phyloP scores from a whole-genome alignment of 2,888 invertebrate genomes.

The Phragmatobia fuliginosa region DNA sequence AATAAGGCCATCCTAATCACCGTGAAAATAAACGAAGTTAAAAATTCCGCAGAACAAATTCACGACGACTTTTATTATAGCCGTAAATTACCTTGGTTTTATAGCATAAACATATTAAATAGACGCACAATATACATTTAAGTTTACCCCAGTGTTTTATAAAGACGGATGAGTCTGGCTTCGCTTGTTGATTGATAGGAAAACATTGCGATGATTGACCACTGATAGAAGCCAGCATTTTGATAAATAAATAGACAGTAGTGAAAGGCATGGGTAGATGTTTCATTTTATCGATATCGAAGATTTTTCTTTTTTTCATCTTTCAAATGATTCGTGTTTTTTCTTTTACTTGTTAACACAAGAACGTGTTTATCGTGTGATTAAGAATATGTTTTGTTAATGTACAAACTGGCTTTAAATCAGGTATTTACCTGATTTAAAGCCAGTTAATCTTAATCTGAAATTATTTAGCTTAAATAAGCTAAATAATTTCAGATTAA shows the following conservation, averaged over 20 bases:
- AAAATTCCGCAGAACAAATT: conserved; percentile 46
- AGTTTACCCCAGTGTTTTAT: conserved; percentile 79
- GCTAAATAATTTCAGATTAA: background rate
- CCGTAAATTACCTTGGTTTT: conserved; percentile 71
- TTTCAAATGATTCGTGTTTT: too few species aligned
- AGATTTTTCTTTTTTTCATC: background rate
- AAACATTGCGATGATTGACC: conserved; percentile 80
- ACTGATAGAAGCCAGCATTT: conserved; percentile 82
- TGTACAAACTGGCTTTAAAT: background rate
- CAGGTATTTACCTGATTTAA: too few species aligned
- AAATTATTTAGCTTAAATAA: too few species aligned
- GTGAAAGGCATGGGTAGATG: conserved; percentile 50
- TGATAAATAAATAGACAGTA: conserved; percentile 78
- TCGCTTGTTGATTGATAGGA: conserved; percentile 74
- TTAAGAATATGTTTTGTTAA: background rate
- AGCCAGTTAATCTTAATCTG: too few species aligned
- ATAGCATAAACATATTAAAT: conserved; percentile 80
- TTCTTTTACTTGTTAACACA: background rate
- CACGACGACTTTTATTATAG: conserved; percentile 67
- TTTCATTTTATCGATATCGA: conserved; percentile 33
- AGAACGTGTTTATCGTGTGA: too few species aligned
- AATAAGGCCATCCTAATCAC: conserved; percentile 46
- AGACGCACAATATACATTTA: conserved; percentile 73
- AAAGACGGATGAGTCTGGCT: conserved; percentile 81
- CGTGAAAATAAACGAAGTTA: conserved; percentile 39